Conservation (phyloP, 1,140 invertebrate species). For the Hermatobates lingyangjiaoensis region DNA sequence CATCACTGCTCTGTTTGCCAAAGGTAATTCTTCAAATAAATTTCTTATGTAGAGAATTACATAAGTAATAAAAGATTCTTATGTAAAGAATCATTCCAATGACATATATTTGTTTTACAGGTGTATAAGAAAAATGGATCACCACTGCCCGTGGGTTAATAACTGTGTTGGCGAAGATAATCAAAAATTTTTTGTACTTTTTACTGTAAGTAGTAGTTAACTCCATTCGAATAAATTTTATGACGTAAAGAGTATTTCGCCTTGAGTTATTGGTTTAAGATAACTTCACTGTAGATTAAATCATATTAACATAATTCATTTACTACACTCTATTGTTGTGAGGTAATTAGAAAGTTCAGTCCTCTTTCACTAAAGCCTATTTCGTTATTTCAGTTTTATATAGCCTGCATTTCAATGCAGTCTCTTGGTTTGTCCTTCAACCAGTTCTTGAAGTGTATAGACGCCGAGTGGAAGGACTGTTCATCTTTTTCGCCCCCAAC, state of each 20-base stretch:
- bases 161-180: constrained; percentile 99
- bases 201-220: constrained; percentile 59
- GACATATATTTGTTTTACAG: constrained; percentile 24
- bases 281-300: too few species aligned
- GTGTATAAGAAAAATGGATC: constrained; percentile 97
- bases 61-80: too few species aligned
- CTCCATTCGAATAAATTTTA: background rate
- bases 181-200: constrained; percentile 98
- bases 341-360: too few species aligned
- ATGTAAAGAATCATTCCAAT: too few species aligned
- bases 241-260: too few species aligned
- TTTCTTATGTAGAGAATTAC: too few species aligned
- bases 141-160: constrained; percentile 98
- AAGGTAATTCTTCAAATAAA: constrained; percentile 30
- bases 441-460: constrained; percentile 86
- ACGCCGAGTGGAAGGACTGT: constrained; percentile 88
- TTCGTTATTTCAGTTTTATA: constrained; percentile 72
- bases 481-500: constrained; percentile 82
- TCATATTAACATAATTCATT: too few species aligned
- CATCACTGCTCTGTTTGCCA: constrained; percentile 97
- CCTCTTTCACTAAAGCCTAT: background rate
- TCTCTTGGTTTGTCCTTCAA: constrained; percentile 77
- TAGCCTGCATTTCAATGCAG: constrained; percentile 87
- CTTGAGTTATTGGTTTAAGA: too few species aligned
- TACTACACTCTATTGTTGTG: too few species aligned